Conservation (phyloP, 2,797 vertebrate species). For the Dendrocincla tyrannina region DNA sequence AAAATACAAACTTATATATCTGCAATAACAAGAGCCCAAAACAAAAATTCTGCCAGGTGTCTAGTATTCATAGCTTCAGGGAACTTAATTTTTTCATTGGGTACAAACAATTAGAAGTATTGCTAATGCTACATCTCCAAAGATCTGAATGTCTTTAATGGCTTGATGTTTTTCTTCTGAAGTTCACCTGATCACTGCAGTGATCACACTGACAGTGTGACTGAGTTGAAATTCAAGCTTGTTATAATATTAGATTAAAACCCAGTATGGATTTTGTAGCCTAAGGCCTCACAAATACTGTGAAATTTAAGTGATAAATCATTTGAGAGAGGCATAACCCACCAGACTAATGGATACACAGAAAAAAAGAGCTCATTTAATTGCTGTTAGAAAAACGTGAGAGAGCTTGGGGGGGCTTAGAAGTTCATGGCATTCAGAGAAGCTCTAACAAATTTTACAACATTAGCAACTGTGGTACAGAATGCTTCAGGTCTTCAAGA, state of each 20-base stretch:
- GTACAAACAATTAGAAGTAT: neutral
- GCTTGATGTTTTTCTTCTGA: neutral
- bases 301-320: conserved; percentile 22
- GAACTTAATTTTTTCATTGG: neutral
- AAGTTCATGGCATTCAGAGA: neutral
- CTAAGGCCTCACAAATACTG: neutral
- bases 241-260: conserved; percentile 16
- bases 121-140: neutral
- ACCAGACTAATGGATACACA: neutral
- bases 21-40: neutral
- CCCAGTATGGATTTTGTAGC: neutral
- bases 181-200: neutral
- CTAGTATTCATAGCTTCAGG: neutral
- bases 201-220: neutral
- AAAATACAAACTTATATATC: neutral
- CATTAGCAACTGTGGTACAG: neutral
- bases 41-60: neutral
- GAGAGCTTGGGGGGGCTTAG: neutral
- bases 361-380: conserved; percentile 9
- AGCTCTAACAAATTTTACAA: neutral
- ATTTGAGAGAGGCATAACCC: conserved; percentile 1
- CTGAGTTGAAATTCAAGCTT: neutral
- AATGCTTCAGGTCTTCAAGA: neutral
- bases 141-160: neutral
- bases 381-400: conserved; percentile 28